phyloP scores from a whole-genome alignment of 1,140 invertebrate species.

The Ctenoplectra terminalis region DNA sequence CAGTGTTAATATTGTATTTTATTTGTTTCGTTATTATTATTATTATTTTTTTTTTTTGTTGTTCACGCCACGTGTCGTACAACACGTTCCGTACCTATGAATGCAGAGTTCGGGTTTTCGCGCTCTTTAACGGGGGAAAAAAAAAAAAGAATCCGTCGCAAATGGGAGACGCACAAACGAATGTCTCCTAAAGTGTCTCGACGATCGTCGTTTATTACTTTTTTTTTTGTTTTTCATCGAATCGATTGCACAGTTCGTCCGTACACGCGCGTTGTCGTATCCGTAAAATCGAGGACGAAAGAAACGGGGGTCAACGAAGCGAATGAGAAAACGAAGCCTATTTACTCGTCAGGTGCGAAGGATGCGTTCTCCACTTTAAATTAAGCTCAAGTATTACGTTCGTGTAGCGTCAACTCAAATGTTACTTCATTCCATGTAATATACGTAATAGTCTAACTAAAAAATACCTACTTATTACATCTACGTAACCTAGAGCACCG shows the following conservation, averaged over 20 bases:
- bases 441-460: conserved; percentile 82
- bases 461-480: conserved; percentile 82
- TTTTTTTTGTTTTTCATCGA: conserved; percentile 7
- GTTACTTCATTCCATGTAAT: conserved; percentile 84
- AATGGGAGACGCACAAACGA: background rate
- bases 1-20: conserved; percentile 84
- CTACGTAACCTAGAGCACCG: conserved; percentile 82
- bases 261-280: background rate
- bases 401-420: conserved; percentile 81
- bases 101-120: conserved; percentile 55
- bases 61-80: conserved; percentile 81
- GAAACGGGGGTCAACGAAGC: conserved; percentile 11
- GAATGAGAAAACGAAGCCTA: conserved; percentile 46
- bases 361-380: conserved; percentile 74
- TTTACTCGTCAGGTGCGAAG: conserved; percentile 70
- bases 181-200: background rate
- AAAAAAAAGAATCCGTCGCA: background rate
- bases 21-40: conserved; percentile 83
- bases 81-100: conserved; percentile 79
- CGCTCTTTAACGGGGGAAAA: conserved; percentile 42
- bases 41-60: conserved; percentile 82
- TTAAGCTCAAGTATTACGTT: conserved; percentile 83
- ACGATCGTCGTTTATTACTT: conserved; percentile 9
- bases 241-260: conserved; percentile 30
- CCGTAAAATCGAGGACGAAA: background rate